Percentiles rank a stretch among this genome's conserved stretches.
Evolutionary conservation across 2,888 invertebrate genomes (phyloP).

Genomic region (Caenorhabditis japonica): DNA sequence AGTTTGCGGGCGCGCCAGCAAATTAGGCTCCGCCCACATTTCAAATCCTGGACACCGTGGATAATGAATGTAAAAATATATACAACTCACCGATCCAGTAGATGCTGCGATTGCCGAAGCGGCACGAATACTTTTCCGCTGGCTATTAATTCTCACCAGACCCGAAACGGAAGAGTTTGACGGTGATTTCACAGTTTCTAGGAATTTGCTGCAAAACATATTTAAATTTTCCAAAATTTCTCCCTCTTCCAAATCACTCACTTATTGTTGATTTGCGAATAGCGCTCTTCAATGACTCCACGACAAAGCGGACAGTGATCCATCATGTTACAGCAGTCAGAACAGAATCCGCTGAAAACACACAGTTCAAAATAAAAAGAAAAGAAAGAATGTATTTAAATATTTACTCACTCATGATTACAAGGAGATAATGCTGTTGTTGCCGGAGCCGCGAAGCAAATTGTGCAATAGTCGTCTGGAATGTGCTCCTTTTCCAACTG

Average conservation of each 20-base stretch:
- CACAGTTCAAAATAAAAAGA: neutral
- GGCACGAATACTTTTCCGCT: slow-evolving; percentile 34
- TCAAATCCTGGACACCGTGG: too few species aligned
- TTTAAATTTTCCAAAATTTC: too few species aligned
- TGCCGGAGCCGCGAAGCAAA: slow-evolving; percentile 88
- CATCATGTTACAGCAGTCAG: slow-evolving; percentile 85
- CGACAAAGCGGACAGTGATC: slow-evolving; percentile 91
- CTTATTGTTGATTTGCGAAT: slow-evolving; percentile 19
- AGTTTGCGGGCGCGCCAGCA: too few species aligned
- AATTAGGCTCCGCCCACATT: too few species aligned
- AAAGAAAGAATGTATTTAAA: neutral
- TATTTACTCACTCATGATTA: slow-evolving; percentile 84
- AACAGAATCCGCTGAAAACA: slow-evolving; percentile 86
- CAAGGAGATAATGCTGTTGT: slow-evolving; percentile 86
- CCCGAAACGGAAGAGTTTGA: slow-evolving; percentile 6
- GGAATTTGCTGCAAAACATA: neutral
- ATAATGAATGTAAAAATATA: too few species aligned
- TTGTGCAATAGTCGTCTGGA: slow-evolving; percentile 84
- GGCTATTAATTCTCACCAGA: slow-evolving; percentile 18
- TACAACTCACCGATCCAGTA: slow-evolving; percentile 20
- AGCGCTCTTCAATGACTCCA: slow-evolving; percentile 80
- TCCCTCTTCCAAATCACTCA: neutral
- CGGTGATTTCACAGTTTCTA: slow-evolving; percentile 9
- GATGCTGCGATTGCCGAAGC: slow-evolving; percentile 11
- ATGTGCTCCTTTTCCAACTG: slow-evolving; percentile 84